These are phyloP conservation scores for Sminthurinus aureus DNA, from an alignment of 2,888 invertebrate genomes.

Conservation along the genomic window DNA sequence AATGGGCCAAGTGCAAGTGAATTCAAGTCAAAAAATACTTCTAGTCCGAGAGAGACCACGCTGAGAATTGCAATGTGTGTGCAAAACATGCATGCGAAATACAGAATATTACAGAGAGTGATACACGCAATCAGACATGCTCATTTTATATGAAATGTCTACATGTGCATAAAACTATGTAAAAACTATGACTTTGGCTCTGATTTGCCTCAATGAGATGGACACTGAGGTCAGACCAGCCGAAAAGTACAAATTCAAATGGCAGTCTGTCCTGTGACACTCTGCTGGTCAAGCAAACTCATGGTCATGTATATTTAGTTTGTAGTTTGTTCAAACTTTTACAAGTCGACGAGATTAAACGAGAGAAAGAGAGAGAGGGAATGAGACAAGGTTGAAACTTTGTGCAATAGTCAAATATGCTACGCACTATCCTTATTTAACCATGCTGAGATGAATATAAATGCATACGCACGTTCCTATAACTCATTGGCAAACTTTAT, in stretches of 20 bases:
- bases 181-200: slow-evolving; percentile 28
- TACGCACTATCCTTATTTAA: slow-evolving; percentile 12
- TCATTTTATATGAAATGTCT: not conserved
- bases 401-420: not conserved
- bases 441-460: not conserved
- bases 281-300: slow-evolving; percentile 51
- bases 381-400: not conserved
- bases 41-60: not conserved
- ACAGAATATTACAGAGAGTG: not conserved
- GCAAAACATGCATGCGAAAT: not conserved
- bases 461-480: slow-evolving; percentile 26
- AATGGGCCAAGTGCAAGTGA: slow-evolving; percentile 55
- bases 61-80: not conserved
- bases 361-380: slow-evolving; percentile 5
- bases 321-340: too few relatives aligned
- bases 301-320: slow-evolving; percentile 23
- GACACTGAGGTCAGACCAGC: slow-evolving; percentile 51
- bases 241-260: slow-evolving; percentile 23
- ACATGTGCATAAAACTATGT: too few relatives aligned
- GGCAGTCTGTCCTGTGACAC: slow-evolving; percentile 47
- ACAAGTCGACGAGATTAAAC: not conserved
- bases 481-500: not conserved
- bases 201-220: slow-evolving; percentile 33
- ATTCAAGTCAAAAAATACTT: slow-evolving; percentile 23
- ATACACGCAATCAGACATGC: not conserved